phyloP scores from a whole-genome alignment of 2,113 vertebrate genomes.

The Kryptolebias marmoratus region DNA sequence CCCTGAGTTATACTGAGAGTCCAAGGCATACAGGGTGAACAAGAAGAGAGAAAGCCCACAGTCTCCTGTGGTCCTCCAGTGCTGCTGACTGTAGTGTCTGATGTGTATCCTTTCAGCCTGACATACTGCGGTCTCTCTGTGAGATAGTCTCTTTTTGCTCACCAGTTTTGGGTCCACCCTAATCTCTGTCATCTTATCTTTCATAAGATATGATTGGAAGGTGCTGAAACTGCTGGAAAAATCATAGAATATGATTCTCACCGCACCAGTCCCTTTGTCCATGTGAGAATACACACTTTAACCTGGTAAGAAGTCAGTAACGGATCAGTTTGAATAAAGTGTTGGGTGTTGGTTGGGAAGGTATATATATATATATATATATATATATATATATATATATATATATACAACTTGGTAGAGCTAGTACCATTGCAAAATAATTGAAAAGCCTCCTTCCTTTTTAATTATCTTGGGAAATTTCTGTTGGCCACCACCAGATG shows the following conservation, averaged over 20 bases:
- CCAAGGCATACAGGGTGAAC: neutral
- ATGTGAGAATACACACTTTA: neutral
- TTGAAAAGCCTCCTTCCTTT: conserved; percentile 44
- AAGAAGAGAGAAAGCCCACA: neutral
- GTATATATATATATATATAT: no score
- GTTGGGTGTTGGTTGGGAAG: no score
- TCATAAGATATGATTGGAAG: neutral
- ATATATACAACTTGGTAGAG: no score
- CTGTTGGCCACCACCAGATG: conserved; percentile 54
- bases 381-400: no score
- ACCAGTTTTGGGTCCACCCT: neutral
- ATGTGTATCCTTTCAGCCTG: neutral
- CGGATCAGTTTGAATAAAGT: no score
- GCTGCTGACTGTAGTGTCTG: conserved; percentile 7
- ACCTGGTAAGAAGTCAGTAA: no score
- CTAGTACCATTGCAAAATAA: conserved; percentile 22
- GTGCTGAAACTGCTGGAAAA: neutral
- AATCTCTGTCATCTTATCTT: neutral
- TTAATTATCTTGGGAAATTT: conserved; percentile 51
- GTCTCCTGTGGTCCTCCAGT: neutral
- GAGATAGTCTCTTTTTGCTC: neutral
- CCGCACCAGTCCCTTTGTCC: neutral
- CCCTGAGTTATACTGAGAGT: neutral
- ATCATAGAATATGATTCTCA: neutral
- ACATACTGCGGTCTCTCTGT: neutral